Evolutionary conservation across 2,113 vertebrate genomes (phyloP), one percentile per base, ranked within the genome.

Genomic region (Eurypyga helias): DNA sequence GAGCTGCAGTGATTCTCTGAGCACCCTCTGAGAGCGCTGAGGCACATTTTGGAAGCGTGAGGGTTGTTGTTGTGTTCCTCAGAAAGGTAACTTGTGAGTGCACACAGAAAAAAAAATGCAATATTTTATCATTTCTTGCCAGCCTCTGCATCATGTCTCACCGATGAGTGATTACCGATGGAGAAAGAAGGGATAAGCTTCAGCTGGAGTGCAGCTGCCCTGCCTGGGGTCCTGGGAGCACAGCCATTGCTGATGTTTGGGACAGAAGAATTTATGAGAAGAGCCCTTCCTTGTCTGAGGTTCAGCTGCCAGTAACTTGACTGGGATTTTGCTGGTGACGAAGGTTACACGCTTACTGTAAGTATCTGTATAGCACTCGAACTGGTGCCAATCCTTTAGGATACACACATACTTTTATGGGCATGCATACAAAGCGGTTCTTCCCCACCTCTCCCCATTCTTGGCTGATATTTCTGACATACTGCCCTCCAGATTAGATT

Each of bases 81-180:
- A 61, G 62, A 33, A 55, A 55, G 23, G 21, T 19, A 2, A 43
- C 41, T 24, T 17, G 17, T 66, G 61, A n/a, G 55, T 7, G 19
- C 31, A 54, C 24, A 3, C 20, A 12, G 13, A n/a, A 43, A 20
- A 83, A 55, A 55, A 58, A 57, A 9, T 20, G 17, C 5, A 19
- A 0, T 51, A 14, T 18, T 36, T 25, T 31, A 19, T 23, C 5
- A 23, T 72, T 69, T 76, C 49, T n/a, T n/a, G 48, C 19, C 31
- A 49, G 34, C n/a, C 43, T 46, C 19, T 41, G 17, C 87, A 8
- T 41, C 19, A 1, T 2, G 0, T 46, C 36, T 77, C 38, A 48
- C 49, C 0, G 0, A 7, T 10, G 36, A 66, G n/a, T 1, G 17
- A 25, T 13, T 34, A 31, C 23, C n/a, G 64, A 0, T 0, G 0